A percentile compares a stretch with the other conserved stretches of the same genome.
These are phyloP conservation scores for Drosophila nigrodunni DNA, from an alignment of 1,140 invertebrate genomes.

Conservation along the genomic window DNA sequence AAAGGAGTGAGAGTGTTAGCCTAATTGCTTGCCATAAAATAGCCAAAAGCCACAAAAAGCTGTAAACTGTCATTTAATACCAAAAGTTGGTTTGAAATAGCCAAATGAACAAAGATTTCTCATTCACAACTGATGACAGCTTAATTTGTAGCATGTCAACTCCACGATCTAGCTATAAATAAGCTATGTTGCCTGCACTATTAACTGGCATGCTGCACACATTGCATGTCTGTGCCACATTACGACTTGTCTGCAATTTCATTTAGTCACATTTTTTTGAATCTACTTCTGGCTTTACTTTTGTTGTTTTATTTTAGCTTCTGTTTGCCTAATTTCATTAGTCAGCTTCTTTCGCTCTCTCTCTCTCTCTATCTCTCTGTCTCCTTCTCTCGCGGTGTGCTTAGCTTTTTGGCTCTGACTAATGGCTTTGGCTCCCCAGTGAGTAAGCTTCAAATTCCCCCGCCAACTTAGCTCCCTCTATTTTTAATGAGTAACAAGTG, in stretches of 20 bases:
- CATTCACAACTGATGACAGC: too few species aligned
- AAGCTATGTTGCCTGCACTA: too few species aligned
- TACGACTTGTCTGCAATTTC: constrained; percentile 40
- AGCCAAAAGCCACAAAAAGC: too few species aligned
- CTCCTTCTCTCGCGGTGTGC: not conserved
- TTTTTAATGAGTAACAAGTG: not conserved
- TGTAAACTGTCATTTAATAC: too few species aligned
- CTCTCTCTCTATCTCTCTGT: not conserved
- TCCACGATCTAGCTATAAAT: too few species aligned
- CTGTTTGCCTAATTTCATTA: constrained; percentile 41
- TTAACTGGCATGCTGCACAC: constrained; percentile 5
- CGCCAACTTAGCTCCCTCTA: not conserved
- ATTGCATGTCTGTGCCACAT: constrained; percentile 66
- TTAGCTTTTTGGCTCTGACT: constrained; percentile 26
- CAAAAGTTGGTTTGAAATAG: too few species aligned
- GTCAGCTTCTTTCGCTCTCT: constrained; percentile 16
- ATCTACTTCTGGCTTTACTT: not conserved
- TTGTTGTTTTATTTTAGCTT: not conserved
- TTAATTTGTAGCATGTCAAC: too few species aligned
- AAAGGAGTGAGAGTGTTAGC: not conserved
- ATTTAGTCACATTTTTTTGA: constrained; percentile 17
- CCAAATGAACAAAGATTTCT: too few species aligned
- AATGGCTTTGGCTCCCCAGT: constrained; percentile 36
- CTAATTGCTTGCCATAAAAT: too few species aligned
- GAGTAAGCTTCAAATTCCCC: constrained; percentile 17